phyloP scores from a whole-genome alignment of 1,140 invertebrate species.

The Aphelenchoides avenae region DNA sequence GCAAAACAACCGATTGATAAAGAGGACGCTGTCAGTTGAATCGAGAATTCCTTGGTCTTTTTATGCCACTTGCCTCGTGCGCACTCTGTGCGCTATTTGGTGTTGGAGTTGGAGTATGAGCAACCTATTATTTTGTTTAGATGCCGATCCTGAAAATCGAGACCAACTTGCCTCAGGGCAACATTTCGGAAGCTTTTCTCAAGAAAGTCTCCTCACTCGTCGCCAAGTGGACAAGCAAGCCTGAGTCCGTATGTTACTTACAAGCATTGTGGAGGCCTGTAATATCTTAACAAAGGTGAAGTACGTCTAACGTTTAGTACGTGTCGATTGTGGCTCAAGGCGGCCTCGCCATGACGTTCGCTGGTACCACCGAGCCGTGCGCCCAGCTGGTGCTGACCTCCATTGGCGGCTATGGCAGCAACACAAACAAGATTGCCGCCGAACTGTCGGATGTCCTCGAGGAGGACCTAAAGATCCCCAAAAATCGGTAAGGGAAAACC shows the following conservation, averaged over 20 bases:
- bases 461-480: constrained; percentile 16
- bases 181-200: not conserved
- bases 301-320: not conserved
- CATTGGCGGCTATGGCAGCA: constrained; percentile 13
- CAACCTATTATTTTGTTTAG: not conserved
- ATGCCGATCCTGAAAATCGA: constrained; percentile 1
- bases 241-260: constrained; percentile 3
- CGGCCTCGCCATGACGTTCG: not conserved
- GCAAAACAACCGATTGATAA: too few species aligned
- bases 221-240: constrained; percentile 3
- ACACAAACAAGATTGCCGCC: constrained; percentile 11
- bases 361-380: not conserved
- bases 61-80: too few species aligned
- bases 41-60: too few species aligned
- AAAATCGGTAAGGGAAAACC: not conserved
- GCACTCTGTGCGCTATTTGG: too few species aligned
- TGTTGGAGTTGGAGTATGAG: too few species aligned
- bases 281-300: not conserved
- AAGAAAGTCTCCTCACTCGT: not conserved
- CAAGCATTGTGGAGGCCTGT: not conserved
- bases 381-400: constrained; percentile 4
- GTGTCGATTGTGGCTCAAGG: not conserved
- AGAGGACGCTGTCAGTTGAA: too few species aligned
- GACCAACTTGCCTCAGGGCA: not conserved
- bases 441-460: constrained; percentile 20